These are phyloP conservation scores for Cardinalis cardinalis DNA, from an alignment of 2,113 vertebrate genomes.

Conservation along the genomic window DNA sequence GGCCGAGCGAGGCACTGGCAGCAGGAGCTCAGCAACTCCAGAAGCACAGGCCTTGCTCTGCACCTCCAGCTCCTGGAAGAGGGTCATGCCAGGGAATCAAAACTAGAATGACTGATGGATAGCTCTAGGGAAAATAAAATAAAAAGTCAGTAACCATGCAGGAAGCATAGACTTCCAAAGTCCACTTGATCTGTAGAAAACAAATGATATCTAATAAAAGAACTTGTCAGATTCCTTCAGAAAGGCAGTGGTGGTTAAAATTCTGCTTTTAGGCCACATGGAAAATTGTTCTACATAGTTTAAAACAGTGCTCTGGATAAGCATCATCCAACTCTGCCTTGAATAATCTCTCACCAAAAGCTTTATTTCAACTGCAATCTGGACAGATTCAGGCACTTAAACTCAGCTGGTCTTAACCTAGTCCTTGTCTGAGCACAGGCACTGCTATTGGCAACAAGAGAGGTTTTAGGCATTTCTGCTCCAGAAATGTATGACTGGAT, in stretches of 20 bases:
- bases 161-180: not conserved
- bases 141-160: not conserved
- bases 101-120: not conserved
- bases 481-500: not conserved
- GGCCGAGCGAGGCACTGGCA: not conserved
- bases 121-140: not conserved
- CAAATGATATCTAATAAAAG: not conserved
- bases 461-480: not conserved
- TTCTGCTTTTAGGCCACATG: fast-evolving
- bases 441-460: not conserved
- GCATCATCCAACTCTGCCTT: not conserved
- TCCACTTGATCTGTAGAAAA: not conserved
- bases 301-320: not conserved
- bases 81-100: not conserved
- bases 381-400: not conserved
- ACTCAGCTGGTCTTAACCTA: not conserved
- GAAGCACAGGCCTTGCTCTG: too few relatives aligned
- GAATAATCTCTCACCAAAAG: not conserved
- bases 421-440: not conserved
- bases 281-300: not conserved
- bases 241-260: not conserved
- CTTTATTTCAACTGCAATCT: not conserved
- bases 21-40: not conserved
- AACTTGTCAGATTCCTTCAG: not conserved
- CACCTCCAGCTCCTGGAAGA: not conserved